These are phyloP conservation scores for Heliocidaris erythrogramma DNA, from an alignment of 35 echinoderm and acorn worm species.

Conservation along the genomic window DNA sequence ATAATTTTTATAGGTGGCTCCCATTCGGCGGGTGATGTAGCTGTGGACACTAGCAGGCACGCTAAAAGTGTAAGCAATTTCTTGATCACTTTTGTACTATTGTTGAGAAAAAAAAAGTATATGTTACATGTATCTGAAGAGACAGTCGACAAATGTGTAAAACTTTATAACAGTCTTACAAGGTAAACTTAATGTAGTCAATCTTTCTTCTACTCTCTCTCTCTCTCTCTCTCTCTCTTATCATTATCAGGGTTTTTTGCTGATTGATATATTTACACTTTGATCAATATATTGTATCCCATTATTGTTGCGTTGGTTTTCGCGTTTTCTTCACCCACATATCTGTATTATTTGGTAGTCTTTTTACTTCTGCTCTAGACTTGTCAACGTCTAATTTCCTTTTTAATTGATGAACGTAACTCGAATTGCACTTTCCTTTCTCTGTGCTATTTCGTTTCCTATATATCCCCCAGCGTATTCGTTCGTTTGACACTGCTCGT, in stretches of 20 bases:
- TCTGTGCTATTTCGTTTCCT: not conserved
- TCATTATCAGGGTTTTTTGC: too few relatives aligned
- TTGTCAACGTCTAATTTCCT: too few relatives aligned
- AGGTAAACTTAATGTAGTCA: not conserved
- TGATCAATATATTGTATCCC: too few relatives aligned
- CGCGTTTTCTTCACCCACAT: too few relatives aligned
- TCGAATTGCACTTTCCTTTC: not conserved
- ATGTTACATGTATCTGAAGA: too few relatives aligned
- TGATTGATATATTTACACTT: too few relatives aligned
- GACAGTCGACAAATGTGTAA: not conserved
- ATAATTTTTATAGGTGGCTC: constrained; percentile 21
- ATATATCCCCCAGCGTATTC: not conserved
- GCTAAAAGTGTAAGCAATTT: constrained; percentile 2
- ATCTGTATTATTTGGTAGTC: too few relatives aligned
- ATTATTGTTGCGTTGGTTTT: too few relatives aligned
- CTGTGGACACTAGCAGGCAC: constrained; percentile 28
- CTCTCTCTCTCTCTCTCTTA: too few relatives aligned
- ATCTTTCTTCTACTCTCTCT: too few relatives aligned
- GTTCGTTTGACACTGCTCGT: not conserved
- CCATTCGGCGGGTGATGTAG: constrained; percentile 31
- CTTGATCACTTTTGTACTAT: not conserved
- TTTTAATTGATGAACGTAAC: not conserved
- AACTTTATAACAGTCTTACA: not conserved
- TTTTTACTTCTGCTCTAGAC: too few relatives aligned
- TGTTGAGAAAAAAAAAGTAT: too few relatives aligned